phyloP scores from a whole-genome alignment of 2,888 invertebrate genomes.

The Megaustenia siamemsis region DNA sequence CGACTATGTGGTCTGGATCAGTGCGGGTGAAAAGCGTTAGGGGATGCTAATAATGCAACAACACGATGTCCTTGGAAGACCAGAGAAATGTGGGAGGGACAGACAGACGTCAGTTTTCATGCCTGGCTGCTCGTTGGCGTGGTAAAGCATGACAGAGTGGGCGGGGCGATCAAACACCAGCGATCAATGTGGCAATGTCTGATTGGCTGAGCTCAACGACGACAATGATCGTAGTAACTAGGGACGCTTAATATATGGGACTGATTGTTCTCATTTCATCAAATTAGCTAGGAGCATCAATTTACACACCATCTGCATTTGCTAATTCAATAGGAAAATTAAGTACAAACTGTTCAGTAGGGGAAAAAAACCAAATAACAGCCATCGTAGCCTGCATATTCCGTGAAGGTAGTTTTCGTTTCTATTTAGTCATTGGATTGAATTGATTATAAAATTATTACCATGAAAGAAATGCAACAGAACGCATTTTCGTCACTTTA shows the following conservation, averaged over 20 bases:
- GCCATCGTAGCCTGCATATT: too few relatives aligned
- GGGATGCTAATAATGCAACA: too few relatives aligned
- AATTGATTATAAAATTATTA: too few relatives aligned
- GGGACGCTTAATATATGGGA: constrained; percentile 26
- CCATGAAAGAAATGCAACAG: too few relatives aligned
- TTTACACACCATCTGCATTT: not conserved
- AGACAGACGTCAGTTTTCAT: constrained; percentile 24
- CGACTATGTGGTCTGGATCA: constrained; percentile 32
- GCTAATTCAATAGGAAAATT: constrained; percentile 10
- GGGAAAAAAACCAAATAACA: too few relatives aligned
- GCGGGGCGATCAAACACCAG: constrained; percentile 38
- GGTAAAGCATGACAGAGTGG: constrained; percentile 37
- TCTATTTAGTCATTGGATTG: too few relatives aligned
- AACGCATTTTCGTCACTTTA: too few relatives aligned
- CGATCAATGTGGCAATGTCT: constrained; percentile 35
- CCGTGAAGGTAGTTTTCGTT: too few relatives aligned
- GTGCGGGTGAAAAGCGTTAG: constrained; percentile 32
- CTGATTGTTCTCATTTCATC: constrained; percentile 25
- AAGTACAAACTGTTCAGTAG: too few relatives aligned
- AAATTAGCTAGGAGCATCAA: constrained; percentile 12
- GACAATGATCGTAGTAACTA: not conserved
- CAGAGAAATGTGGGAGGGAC: too few relatives aligned
- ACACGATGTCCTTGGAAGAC: too few relatives aligned
- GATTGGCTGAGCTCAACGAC: constrained; percentile 36
- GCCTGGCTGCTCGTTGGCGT: not conserved